Percentiles rank a stretch among this genome's conserved stretches.
Evolutionary conservation across 2,888 invertebrate species (phyloP).

Genomic region (Stenodera caucasica): DNA sequence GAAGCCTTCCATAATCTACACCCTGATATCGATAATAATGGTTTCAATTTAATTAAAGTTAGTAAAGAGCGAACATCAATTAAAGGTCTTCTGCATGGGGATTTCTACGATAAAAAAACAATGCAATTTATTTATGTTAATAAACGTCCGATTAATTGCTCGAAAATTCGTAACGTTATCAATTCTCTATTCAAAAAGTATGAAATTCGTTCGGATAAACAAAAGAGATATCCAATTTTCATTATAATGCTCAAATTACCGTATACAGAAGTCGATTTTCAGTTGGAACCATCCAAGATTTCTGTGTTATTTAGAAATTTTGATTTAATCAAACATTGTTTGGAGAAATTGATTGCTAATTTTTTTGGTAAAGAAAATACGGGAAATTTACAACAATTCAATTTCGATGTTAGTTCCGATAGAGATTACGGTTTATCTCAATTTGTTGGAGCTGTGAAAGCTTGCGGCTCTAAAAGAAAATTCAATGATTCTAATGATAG

Average conservation of each 20-base stretch:
- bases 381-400: slow-evolving; percentile 52
- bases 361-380: slow-evolving; percentile 48
- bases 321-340: slow-evolving; percentile 52
- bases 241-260: slow-evolving; percentile 62
- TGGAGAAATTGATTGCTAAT: slow-evolving; percentile 50
- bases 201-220: slow-evolving; percentile 17
- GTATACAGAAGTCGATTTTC: slow-evolving; percentile 57
- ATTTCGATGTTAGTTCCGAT: slow-evolving; percentile 38
- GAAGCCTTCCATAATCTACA: slow-evolving; percentile 59
- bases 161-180: slow-evolving; percentile 58
- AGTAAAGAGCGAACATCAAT: slow-evolving; percentile 58
- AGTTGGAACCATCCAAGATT: slow-evolving; percentile 57
- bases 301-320: slow-evolving; percentile 60
- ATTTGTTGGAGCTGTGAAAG: slow-evolving; percentile 53
- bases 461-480: slow-evolving; percentile 54
- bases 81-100: slow-evolving; percentile 62
- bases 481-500: slow-evolving; percentile 38
- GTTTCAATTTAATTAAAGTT: slow-evolving; percentile 52
- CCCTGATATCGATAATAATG: slow-evolving; percentile 51
- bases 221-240: slow-evolving; percentile 54
- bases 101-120: slow-evolving; percentile 53
- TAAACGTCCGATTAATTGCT: slow-evolving; percentile 60
- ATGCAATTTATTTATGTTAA: slow-evolving; percentile 70
- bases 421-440: slow-evolving; percentile 48
- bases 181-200: slow-evolving; percentile 48